Base-by-base conservation (phyloP, 64 coral and sea anemone species). In the Anthopleura sola region DNA sequence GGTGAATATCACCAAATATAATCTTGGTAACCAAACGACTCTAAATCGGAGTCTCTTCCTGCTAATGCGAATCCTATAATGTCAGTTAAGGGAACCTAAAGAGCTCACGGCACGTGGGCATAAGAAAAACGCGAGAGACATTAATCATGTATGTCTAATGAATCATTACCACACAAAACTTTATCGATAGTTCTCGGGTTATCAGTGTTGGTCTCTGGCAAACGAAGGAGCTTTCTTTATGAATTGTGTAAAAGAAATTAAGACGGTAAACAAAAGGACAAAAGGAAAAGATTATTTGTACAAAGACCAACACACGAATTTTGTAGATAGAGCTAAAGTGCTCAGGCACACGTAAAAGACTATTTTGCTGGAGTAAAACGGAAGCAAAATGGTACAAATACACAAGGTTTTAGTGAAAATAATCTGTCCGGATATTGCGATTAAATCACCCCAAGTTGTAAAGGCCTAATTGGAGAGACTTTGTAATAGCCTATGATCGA, bases 221-320 rank as follows among this genome's bases (percentile, higher is more conserved):
- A 90, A 84, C 34, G 84, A 90, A 64, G 68, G 82, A 78, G 88
- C 86, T 60, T 56, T 79, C 38, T 88, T 91, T 94, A 84, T 91
- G 89, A 88, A 91, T 91, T 84, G 88, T 81, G 85, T 94, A 94
- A 94, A 94, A 91, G 93, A 91, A 91, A 95, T 95, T 95, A 91
- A 48, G 74, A 88, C 85, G 60, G 93, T 83, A 88, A 86, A 94
- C 90, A 95, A 88, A 38, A 79, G 44, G 36, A 79, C 76, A 38
- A 79, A 79, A 23, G 44, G 17, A 13, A 20, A 18, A 79, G 38
- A 44, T 79, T 79, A 48, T 79, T 79, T 79, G 76, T n/a, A 86
- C 29, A 37, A 83, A 79, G 81, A 68, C 58, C 82, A 81, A 28
- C 87, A 62, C 60, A 32, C 40, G 44, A 54, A 54, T 48, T 54